Conservation (phyloP, 2,797 vertebrate genomes). For the Selene dorsalis region DNA sequence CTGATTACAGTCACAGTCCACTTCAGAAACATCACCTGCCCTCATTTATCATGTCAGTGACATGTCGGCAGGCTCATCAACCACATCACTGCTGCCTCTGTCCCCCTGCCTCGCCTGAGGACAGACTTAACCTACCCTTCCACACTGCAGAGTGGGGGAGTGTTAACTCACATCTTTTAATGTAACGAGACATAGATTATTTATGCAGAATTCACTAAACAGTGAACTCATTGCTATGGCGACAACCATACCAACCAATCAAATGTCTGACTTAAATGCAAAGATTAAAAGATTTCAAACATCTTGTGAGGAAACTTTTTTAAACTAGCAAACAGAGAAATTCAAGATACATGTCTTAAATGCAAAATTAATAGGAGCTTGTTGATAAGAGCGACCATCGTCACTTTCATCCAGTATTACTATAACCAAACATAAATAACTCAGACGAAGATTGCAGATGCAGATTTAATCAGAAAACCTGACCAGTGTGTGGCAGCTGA, state of each 20-base stretch:
- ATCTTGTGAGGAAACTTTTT: neutral
- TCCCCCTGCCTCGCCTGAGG: constrained; percentile 4
- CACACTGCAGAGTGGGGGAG: neutral
- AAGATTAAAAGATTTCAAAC: neutral
- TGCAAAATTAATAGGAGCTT: no score
- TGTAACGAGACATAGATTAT: neutral
- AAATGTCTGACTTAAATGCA: neutral
- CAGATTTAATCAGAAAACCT: neutral
- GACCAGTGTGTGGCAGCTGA: neutral
- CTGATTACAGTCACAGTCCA: constrained; percentile 35
- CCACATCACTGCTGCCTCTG: neutral
- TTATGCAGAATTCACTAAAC: neutral
- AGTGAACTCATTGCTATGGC: neutral
- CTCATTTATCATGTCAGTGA: constrained; percentile 26
- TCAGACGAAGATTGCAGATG: neutral
- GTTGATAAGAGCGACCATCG: no score
- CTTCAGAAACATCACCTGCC: constrained; percentile 32
- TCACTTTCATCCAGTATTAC: neutral
- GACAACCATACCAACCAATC: no score
- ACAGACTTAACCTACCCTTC: neutral
- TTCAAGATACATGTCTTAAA: no score
- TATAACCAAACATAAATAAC: neutral
- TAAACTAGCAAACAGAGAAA: neutral
- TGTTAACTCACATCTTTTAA: constrained; percentile 5
- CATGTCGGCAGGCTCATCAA: constrained; percentile 14